These are phyloP conservation scores for Tachuris rubrigastra DNA, from an alignment of 2,113 vertebrate genomes.

Conservation along the genomic window DNA sequence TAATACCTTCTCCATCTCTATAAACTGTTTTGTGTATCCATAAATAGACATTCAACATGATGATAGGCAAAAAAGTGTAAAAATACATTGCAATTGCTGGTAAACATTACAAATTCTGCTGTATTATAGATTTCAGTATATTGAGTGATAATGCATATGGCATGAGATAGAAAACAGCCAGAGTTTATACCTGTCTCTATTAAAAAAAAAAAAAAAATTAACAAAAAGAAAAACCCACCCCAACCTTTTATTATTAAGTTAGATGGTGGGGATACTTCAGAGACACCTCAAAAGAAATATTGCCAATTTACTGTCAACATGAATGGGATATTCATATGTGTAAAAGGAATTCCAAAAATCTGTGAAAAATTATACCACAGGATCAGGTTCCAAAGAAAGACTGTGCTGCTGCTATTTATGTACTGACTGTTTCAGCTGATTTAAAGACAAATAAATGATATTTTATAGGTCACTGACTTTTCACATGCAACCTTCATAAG, in stretches of 20 bases:
- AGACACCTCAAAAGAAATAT: neutral
- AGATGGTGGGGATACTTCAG: neutral
- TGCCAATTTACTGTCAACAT: neutral
- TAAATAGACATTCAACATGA: neutral
- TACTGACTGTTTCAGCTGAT: neutral
- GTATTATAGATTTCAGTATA: neutral
- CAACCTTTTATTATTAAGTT: neutral
- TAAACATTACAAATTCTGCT: neutral
- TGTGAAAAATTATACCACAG: neutral
- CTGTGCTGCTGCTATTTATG: neutral
- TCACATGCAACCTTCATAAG: neutral
- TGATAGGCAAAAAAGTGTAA: neutral
- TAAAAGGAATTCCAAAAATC: neutral
- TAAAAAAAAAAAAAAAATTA: neutral
- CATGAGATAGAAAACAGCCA: neutral
- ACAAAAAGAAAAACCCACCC: fast-evolving
- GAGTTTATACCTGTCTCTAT: neutral
- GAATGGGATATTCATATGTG: neutral
- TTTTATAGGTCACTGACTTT: neutral
- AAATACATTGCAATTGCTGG: neutral
- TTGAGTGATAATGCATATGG: neutral
- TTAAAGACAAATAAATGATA: neutral
- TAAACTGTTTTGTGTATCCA: neutral
- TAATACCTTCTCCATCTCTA: neutral
- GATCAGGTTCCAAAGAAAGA: neutral